These are phyloP conservation scores for Sphaeramia orbicularis DNA, from an alignment of 2,797 vertebrate species.

Conservation along the genomic window DNA sequence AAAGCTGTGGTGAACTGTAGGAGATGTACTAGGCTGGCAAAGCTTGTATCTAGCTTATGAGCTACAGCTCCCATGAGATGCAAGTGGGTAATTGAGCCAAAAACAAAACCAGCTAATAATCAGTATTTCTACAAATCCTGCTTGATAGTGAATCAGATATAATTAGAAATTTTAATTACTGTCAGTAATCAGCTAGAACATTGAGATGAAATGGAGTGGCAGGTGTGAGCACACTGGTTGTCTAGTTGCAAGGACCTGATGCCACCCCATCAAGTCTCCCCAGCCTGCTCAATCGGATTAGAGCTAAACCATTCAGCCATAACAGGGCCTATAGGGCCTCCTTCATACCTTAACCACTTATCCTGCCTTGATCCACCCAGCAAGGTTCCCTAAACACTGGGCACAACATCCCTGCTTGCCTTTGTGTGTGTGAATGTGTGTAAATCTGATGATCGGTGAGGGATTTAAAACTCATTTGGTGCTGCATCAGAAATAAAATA, in stretches of 20 bases:
- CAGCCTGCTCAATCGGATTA: constrained; percentile 73
- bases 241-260: constrained; percentile 65
- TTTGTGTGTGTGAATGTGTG: constrained; percentile 19
- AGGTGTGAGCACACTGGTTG: constrained; percentile 71
- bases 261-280: constrained; percentile 53
- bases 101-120: constrained; percentile 73
- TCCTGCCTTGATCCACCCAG: constrained; percentile 70
- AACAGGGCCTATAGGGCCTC: constrained; percentile 64
- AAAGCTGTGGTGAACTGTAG: constrained; percentile 12
- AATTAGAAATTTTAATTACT: constrained; percentile 75
- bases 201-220: constrained; percentile 66
- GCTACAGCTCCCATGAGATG: constrained; percentile 50
- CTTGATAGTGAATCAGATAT: constrained; percentile 70
- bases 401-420: constrained; percentile 40
- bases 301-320: constrained; percentile 75
- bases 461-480: constrained; percentile 21
- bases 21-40: constrained; percentile 44
- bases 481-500: constrained; percentile 25
- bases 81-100: constrained; percentile 67
- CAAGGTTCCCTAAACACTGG: constrained; percentile 55
- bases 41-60: constrained; percentile 50
- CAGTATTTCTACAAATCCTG: constrained; percentile 70
- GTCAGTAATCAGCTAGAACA: constrained; percentile 73
- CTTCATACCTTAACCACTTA: constrained; percentile 70
- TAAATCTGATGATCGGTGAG: constrained; percentile 5